Conservation (phyloP, 1,140 invertebrate genomes). For the Scaptomyza hsui region DNA sequence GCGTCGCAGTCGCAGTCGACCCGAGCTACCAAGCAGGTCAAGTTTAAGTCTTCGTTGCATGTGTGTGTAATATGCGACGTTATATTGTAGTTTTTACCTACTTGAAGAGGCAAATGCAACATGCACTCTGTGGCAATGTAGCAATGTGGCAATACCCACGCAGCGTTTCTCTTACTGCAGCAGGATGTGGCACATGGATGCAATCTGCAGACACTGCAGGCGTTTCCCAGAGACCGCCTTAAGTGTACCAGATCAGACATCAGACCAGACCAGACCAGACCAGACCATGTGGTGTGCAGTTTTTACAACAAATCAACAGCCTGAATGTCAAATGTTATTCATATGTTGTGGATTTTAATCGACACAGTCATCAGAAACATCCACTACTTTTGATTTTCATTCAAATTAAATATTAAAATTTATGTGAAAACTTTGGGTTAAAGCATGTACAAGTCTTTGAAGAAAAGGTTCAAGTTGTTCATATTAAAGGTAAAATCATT, state of each 20-base stretch:
- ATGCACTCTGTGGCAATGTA: neutral
- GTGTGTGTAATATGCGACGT: constrained; percentile 40
- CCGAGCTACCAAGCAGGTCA: constrained; percentile 57
- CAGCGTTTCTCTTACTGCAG: constrained; percentile 35
- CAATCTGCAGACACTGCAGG: constrained; percentile 73
- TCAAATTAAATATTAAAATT: neutral
- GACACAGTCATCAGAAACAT: neutral
- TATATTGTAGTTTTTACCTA: constrained; percentile 64
- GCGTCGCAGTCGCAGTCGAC: constrained; percentile 51
- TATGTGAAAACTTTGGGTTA: neutral
- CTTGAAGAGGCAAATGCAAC: constrained; percentile 60
- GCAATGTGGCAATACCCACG: constrained; percentile 79
- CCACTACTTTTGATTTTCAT: neutral
- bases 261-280: neutral
- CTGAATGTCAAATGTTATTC: constrained; percentile 51
- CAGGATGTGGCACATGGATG: constrained; percentile 70
- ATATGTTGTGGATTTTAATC: constrained; percentile 22
- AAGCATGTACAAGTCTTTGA: neutral
- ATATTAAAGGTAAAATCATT: constrained; percentile 10
- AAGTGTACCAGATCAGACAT: constrained; percentile 56
- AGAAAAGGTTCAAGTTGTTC: constrained; percentile 13
- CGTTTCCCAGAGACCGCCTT: constrained; percentile 70
- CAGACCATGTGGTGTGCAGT: constrained; percentile 35
- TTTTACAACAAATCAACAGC: constrained; percentile 27
- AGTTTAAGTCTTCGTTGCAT: constrained; percentile 47